A percentile compares a stretch with the other conserved stretches of the same genome.
Conservation (phyloP, 2,888 invertebrate genomes). For the Bhutanitis thaidina region DNA sequence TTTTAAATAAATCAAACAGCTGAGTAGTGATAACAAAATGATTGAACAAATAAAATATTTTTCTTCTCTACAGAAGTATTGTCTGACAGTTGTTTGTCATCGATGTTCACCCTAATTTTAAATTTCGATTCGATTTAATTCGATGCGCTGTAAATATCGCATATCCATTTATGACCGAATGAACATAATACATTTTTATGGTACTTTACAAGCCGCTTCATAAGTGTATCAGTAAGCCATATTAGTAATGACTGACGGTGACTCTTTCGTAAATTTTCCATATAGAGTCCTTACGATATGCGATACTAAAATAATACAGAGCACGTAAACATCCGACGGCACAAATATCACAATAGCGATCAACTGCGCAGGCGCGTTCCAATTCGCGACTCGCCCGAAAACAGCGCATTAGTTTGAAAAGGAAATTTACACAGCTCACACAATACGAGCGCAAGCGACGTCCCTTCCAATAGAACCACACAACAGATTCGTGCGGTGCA, state of each 20-base stretch:
- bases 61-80: too few species aligned
- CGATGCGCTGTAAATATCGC: too few species aligned
- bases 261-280: not conserved
- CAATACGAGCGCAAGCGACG: slow-evolving; percentile 30
- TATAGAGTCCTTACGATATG: not conserved
- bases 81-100: too few species aligned
- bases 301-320: not conserved
- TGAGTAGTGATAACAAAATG: too few species aligned
- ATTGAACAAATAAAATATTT: too few species aligned
- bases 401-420: slow-evolving; percentile 32
- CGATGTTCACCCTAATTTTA: too few species aligned
- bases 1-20: too few species aligned
- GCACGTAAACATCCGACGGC: slow-evolving; percentile 9
- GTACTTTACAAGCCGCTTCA: not conserved
- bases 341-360: slow-evolving; percentile 11
- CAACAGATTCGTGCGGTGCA: slow-evolving; percentile 38
- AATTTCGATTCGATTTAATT: too few species aligned
- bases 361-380: slow-evolving; percentile 21
- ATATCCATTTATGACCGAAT: too few species aligned
- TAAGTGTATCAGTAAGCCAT: not conserved
- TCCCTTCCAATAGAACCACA: slow-evolving; percentile 39
- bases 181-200: not conserved
- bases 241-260: not conserved
- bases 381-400: slow-evolving; percentile 21
- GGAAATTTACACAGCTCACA: slow-evolving; percentile 45